Percentiles rank a stretch among this genome's conserved stretches.
Evolutionary conservation across 2,113 vertebrate genomes (phyloP).

Genomic region (Coreoperca whiteheadi): DNA sequence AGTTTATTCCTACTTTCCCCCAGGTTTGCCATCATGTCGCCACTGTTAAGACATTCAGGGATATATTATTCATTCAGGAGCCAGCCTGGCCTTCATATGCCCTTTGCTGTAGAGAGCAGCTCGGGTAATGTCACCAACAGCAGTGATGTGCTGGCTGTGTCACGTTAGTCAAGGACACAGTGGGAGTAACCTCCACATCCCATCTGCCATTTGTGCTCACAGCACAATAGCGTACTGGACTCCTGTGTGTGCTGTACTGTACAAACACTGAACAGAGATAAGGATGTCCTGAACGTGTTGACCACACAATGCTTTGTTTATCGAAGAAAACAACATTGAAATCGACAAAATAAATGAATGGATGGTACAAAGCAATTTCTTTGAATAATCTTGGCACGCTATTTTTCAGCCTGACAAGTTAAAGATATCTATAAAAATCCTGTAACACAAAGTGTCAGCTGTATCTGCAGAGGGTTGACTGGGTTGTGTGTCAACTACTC

Average conservation of each 20-base stretch:
- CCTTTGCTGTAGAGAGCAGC: constrained; percentile 50
- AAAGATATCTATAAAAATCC: neutral
- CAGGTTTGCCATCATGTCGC: constrained; percentile 19
- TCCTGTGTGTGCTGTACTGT: constrained; percentile 5
- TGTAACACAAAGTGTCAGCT: neutral
- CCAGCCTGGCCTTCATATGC: constrained; percentile 52
- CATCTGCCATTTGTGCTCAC: constrained; percentile 47
- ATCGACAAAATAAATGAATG: neutral
- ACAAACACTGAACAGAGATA: constrained; percentile 44
- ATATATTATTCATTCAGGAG: constrained; percentile 61
- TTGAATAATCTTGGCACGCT: neutral
- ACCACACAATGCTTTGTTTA: constrained; percentile 5
- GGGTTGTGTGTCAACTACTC: neutral
- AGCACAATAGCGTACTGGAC: constrained; percentile 26
- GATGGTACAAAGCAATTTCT: neutral
- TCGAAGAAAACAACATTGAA: neutral
- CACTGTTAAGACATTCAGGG: constrained; percentile 50
- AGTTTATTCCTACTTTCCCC: neutral
- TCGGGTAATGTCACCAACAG: constrained; percentile 38
- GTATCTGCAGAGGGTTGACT: neutral
- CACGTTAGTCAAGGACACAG: constrained; percentile 68
- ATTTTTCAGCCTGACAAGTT: neutral
- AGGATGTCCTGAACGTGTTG: neutral
- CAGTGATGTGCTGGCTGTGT: constrained; percentile 54
- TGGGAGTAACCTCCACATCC: constrained; percentile 47